Conservation (phyloP, 2,113 vertebrate species). For the Heterotilapia buettikoferi region DNA sequence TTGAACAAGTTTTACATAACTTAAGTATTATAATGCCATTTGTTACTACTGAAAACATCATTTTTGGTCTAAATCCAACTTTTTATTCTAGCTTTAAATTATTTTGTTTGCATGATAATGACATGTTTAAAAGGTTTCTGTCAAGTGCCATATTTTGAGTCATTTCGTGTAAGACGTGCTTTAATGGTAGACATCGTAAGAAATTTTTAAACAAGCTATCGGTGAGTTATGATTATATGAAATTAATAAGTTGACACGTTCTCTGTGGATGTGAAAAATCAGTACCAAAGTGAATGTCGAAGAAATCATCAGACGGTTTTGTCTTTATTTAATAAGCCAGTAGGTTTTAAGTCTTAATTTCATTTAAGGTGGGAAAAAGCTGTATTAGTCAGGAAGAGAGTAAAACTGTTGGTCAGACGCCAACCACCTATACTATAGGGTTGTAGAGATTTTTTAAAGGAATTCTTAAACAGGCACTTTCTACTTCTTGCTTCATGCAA, state of each 20-base stretch:
- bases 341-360: constrained; percentile 15
- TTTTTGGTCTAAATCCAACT: constrained; percentile 49
- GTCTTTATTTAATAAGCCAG: constrained; percentile 9
- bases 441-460: constrained; percentile 18
- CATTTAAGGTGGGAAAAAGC: not conserved
- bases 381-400: not conserved
- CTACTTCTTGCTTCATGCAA: constrained; percentile 49
- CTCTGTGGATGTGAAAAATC: constrained; percentile 52
- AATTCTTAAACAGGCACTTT: constrained; percentile 53
- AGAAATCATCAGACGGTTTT: not conserved
- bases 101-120: constrained; percentile 77
- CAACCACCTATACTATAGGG: not conserved
- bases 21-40: constrained; percentile 82
- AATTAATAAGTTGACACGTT: constrained; percentile 22
- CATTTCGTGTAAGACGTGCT: constrained; percentile 63
- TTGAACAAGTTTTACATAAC: constrained; percentile 86
- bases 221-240: constrained; percentile 8
- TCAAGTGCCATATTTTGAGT: constrained; percentile 76
- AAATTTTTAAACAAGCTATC: not conserved
- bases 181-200: constrained; percentile 46
- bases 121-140: constrained; percentile 62
- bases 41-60: constrained; percentile 82
- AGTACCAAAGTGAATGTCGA: constrained; percentile 69
- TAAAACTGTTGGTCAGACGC: not conserved
- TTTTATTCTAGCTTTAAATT: constrained; percentile 71